These are phyloP conservation scores for Lordiphosa collinella DNA, from an alignment of 1,140 invertebrate species.

Conservation along the genomic window DNA sequence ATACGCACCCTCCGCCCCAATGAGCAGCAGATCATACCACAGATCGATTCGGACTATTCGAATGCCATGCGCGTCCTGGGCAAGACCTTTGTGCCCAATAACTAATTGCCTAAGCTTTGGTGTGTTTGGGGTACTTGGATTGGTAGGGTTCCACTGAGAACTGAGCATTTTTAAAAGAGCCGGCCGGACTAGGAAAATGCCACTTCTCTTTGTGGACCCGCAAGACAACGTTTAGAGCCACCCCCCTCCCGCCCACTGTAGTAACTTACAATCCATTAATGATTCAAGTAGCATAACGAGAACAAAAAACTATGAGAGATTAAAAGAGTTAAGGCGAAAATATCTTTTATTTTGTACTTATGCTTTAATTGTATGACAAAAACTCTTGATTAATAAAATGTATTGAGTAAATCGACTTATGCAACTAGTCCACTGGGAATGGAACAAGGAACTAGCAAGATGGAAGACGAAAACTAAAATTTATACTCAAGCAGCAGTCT, in stretches of 20 bases:
- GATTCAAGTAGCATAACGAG: slow-evolving; percentile 18
- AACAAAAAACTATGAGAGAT: slow-evolving; percentile 11
- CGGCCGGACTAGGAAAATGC: slow-evolving; percentile 36
- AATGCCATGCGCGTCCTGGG: slow-evolving; percentile 79
- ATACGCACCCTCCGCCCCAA: slow-evolving; percentile 77
- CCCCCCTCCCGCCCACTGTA: slow-evolving; percentile 10
- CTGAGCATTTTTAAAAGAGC: slow-evolving; percentile 45
- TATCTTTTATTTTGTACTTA: slow-evolving; percentile 49
- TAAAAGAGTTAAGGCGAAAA: slow-evolving; percentile 36
- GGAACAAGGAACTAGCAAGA: no score
- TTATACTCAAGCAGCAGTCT: no score
- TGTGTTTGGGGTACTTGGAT: slow-evolving; percentile 9
- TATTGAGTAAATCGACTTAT: slow-evolving; percentile 49
- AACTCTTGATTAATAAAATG: slow-evolving; percentile 67
- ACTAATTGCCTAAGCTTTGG: slow-evolving; percentile 43
- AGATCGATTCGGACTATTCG: slow-evolving; percentile 79
- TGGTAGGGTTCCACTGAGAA: slow-evolving; percentile 65
- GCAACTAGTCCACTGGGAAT: no score
- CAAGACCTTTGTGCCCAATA: slow-evolving; percentile 64
- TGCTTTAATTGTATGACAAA: slow-evolving; percentile 75
- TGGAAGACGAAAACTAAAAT: no score
- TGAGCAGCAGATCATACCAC: slow-evolving; percentile 77
- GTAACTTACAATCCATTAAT: slow-evolving; percentile 15
- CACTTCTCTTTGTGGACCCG: slow-evolving; percentile 71
- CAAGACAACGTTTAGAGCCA: not conserved